phyloP scores from a whole-genome alignment of 1,140 invertebrate species.

The Drosophila athabasca region DNA sequence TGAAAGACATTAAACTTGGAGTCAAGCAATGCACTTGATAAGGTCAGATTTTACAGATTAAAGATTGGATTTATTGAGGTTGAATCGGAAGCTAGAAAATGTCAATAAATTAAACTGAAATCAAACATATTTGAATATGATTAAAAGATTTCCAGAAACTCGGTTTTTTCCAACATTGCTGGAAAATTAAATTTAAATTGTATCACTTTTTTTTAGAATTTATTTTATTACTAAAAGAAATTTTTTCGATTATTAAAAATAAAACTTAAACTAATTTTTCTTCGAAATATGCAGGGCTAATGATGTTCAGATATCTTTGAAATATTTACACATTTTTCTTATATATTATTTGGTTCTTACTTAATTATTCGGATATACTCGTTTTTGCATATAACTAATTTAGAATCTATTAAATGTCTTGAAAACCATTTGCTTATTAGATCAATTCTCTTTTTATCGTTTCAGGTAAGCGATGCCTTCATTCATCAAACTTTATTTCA shows the following conservation, averaged over 20 bases:
- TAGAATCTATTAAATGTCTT: constrained; percentile 16
- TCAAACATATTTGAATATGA: neutral
- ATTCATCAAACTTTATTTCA: constrained; percentile 43
- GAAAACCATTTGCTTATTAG: constrained; percentile 28
- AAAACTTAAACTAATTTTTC: too few species aligned
- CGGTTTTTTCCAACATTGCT: neutral
- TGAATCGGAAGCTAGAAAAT: neutral
- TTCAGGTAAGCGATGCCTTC: constrained; percentile 39
- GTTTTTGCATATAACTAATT: constrained; percentile 22
- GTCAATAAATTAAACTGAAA: neutral
- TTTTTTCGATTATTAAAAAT: too few species aligned
- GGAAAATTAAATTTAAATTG: too few species aligned
- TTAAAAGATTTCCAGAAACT: neutral
- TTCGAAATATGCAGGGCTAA: too few species aligned
- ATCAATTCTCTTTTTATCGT: constrained; percentile 37
- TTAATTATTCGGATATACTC: too few species aligned
- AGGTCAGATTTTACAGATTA: constrained; percentile 29
- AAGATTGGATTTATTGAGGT: constrained; percentile 15
- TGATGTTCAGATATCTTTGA: too few species aligned
- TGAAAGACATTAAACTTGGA: constrained; percentile 1
- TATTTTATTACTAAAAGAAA: too few species aligned
- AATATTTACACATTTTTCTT: too few species aligned
- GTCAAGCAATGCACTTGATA: constrained; percentile 9
- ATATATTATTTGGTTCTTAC: too few species aligned
- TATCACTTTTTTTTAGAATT: too few species aligned